phyloP scores from a whole-genome alignment of 2,113 vertebrate species.

The Oreochromis aureus region DNA sequence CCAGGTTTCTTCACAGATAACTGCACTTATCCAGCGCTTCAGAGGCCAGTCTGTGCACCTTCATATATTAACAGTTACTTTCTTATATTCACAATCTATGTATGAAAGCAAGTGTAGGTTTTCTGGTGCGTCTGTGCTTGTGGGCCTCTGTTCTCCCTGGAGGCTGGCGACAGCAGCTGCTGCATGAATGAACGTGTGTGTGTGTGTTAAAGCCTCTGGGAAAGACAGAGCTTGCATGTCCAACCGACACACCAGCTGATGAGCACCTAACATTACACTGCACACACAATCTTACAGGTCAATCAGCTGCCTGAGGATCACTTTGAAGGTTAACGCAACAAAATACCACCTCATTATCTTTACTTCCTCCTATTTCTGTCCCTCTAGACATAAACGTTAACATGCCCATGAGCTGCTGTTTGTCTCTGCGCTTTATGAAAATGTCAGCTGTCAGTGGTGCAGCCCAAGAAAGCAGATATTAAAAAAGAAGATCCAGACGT shows the following conservation, averaged over 20 bases:
- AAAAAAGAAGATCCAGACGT: neutral
- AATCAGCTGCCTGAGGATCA: constrained; percentile 5
- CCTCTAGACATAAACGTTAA: neutral
- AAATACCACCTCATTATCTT: neutral
- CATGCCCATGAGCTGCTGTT: neutral
- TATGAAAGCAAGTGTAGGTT: constrained; percentile 3
- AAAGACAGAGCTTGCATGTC: constrained; percentile 35
- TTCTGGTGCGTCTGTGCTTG: constrained; percentile 42
- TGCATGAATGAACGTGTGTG: constrained; percentile 45
- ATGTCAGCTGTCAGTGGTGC: neutral
- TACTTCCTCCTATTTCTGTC: neutral
- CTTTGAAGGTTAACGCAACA: neutral
- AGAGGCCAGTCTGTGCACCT: neutral
- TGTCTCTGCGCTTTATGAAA: neutral
- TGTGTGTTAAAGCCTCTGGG: constrained; percentile 42
- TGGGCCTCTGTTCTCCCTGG: constrained; percentile 33
- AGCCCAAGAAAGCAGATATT: neutral
- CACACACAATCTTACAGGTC: constrained; percentile 35
- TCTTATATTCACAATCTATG: constrained; percentile 9
- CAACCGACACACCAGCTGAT: constrained; percentile 53
- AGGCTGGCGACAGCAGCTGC: constrained; percentile 50
- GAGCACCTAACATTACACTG: constrained; percentile 15
- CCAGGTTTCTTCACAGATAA: neutral
- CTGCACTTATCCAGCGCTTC: neutral
- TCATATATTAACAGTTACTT: neutral